Conservation (phyloP, 2,113 vertebrate species). For the Poeciliopsis turrubarensis region DNA sequence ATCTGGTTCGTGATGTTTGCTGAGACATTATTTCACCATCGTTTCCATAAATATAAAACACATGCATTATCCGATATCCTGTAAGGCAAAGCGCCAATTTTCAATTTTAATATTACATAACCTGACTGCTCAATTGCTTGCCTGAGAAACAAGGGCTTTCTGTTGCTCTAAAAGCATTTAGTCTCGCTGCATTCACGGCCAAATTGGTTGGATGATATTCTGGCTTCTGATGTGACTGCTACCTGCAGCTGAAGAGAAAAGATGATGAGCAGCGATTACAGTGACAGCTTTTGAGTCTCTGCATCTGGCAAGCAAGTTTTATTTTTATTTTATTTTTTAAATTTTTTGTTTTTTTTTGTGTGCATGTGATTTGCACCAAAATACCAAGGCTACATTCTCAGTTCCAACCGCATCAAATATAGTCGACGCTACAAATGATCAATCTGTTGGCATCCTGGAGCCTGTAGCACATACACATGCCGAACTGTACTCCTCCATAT, state of each 20-base stretch:
- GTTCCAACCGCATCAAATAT: constrained; percentile 46
- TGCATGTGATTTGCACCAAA: constrained; percentile 50
- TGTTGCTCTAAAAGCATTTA: not conserved
- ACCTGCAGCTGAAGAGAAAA: not conserved
- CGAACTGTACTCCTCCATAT: too few species aligned
- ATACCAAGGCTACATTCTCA: constrained; percentile 25
- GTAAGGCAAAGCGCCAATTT: too few species aligned
- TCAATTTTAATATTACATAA: too few species aligned
- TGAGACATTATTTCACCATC: too few species aligned
- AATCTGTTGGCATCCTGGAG: constrained; percentile 35
- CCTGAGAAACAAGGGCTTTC: not conserved
- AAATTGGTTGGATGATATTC: too few species aligned
- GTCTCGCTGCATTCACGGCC: too few species aligned
- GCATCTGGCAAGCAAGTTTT: not conserved
- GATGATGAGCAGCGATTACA: not conserved
- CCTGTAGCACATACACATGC: too few species aligned
- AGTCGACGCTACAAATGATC: constrained; percentile 61
- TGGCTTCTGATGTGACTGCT: not conserved
- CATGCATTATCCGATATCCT: too few species aligned
- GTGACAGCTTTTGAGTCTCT: not conserved
- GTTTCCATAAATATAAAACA: too few species aligned
- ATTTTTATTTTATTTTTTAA: not conserved
- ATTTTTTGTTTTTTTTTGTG: constrained; percentile 1
- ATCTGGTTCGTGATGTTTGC: too few species aligned
- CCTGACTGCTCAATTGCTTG: not conserved